Evolutionary conservation across 2,888 invertebrate species (phyloP).

Genomic region (Drosophila phalerata): DNA sequence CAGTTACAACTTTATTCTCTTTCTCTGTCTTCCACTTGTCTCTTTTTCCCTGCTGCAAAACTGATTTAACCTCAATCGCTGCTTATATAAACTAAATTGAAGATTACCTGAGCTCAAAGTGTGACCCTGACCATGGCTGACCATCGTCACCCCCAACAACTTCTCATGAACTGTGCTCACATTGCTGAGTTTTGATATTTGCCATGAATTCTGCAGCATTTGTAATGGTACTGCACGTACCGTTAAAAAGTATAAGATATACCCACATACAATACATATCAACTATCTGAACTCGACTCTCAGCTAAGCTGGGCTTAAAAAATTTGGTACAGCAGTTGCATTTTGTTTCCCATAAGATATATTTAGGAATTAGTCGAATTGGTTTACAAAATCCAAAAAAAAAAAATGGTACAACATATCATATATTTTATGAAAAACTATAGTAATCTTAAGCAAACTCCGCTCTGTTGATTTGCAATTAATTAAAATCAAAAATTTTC

Average conservation of each 20-base stretch:
- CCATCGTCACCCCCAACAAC: slow-evolving; percentile 7
- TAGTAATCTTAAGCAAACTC: neutral
- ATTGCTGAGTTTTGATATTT: neutral
- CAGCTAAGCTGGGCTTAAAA: neutral
- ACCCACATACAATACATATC: neutral
- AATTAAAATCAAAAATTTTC: no score
- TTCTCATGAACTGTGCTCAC: slow-evolving; percentile 5
- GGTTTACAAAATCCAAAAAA: neutral
- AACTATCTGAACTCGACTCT: slow-evolving; percentile 3
- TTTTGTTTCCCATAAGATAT: neutral
- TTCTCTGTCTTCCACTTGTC: neutral
- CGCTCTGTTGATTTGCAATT: no score
- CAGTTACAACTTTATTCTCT: neutral
- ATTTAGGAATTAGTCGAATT: neutral
- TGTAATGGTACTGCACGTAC: slow-evolving; percentile 11
- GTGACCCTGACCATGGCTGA: slow-evolving; percentile 15
- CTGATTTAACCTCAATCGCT: slow-evolving; percentile 1
- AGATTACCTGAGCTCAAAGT: neutral
- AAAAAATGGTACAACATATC: neutral
- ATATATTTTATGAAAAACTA: neutral
- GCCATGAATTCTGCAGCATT: slow-evolving; percentile 1
- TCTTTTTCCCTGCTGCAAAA: neutral
- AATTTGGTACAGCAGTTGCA: neutral
- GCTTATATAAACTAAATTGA: slow-evolving; percentile 1
- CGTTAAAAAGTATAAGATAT: neutral